phyloP scores from a whole-genome alignment of 2,113 vertebrate species.

The Crypturellus undulatus region DNA sequence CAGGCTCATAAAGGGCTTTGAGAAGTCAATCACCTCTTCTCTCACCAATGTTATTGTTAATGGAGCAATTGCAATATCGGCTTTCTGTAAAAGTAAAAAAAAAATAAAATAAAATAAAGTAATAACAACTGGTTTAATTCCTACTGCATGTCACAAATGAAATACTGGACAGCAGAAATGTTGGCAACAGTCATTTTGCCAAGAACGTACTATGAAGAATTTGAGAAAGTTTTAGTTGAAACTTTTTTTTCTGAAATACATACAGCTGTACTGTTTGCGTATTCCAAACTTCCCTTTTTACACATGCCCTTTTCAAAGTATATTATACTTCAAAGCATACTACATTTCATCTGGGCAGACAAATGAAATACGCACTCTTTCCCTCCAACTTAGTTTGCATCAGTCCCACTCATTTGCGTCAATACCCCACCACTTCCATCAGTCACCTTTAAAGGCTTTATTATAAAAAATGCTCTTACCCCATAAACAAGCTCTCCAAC shows the following conservation, averaged over 20 bases:
- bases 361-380: neutral
- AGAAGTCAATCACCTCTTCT: constrained; percentile 99
- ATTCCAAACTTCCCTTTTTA: neutral
- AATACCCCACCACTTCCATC: neutral
- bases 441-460: constrained; percentile 13
- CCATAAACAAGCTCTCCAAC: constrained; percentile 98
- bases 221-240: neutral
- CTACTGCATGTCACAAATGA: neutral
- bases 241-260: neutral
- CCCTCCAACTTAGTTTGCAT: neutral
- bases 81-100: constrained; percentile 88
- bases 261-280: neutral
- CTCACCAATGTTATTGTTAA: constrained; percentile 97
- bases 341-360: neutral
- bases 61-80: constrained; percentile 97
- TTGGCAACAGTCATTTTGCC: neutral
- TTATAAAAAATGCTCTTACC: constrained; percentile 82
- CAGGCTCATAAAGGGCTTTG: constrained; percentile 99
- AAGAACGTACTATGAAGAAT: neutral
- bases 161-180: constrained; percentile 17
- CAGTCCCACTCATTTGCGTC: no score
- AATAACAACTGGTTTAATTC: constrained; percentile 26
- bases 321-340: neutral
- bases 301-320: neutral
- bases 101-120: constrained; percentile 57